Conservation (phyloP, 2,888 invertebrate species). For the Lithophane semibrunnea region DNA sequence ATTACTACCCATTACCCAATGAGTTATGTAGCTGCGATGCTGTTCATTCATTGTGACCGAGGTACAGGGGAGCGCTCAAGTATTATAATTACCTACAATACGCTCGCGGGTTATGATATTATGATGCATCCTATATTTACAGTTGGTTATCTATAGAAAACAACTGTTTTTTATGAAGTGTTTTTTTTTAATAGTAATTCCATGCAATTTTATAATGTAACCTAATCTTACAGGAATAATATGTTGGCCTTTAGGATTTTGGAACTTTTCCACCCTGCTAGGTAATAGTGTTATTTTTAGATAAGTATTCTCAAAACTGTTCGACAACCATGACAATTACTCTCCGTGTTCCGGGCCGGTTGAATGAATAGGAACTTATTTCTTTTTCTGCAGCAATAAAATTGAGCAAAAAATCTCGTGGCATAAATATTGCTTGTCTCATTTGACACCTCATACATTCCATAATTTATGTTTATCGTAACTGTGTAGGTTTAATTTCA, state of each 20-base stretch:
- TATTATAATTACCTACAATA: slow-evolving; percentile 2
- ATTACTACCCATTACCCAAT: slow-evolving; percentile 77
- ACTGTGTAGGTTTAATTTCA: slow-evolving; percentile 62
- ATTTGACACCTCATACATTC: slow-evolving; percentile 31
- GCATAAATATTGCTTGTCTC: slow-evolving; percentile 24
- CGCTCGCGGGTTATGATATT: background rate
- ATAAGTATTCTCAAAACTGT: background rate
- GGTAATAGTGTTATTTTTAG: background rate
- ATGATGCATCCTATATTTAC: background rate
- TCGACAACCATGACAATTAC: background rate
- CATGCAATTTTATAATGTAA: background rate
- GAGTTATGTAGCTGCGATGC: slow-evolving; percentile 73
- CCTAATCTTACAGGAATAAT: background rate
- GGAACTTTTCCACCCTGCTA: too few relatives aligned
- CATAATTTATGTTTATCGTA: slow-evolving; percentile 50
- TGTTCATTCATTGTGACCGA: slow-evolving; percentile 86
- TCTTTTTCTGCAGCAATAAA: background rate
- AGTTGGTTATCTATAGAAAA: background rate
- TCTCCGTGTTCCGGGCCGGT: background rate
- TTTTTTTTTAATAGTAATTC: background rate
- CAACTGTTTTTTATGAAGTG: background rate
- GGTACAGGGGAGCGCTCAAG: slow-evolving; percentile 74
- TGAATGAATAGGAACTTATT: background rate
- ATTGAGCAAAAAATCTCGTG: background rate
- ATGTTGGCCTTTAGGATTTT: background rate